phyloP scores from a whole-genome alignment of 2,888 invertebrate species.

The Synergus gifuensis region DNA sequence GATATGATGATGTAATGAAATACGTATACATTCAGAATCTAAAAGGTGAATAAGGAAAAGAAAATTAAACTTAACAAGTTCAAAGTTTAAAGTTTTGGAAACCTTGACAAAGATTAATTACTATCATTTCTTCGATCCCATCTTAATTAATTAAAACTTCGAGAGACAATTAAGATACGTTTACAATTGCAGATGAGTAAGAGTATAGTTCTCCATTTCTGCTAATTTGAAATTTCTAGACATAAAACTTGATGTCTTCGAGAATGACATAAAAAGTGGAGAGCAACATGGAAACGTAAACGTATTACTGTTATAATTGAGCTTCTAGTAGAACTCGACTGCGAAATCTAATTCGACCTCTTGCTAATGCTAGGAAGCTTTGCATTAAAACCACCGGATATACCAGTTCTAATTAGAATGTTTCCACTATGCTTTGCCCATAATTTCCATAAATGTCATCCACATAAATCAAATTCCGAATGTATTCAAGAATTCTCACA shows the following conservation, averaged over 20 bases:
- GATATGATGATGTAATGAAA: too few species aligned
- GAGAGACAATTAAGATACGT: background rate
- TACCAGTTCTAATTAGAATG: background rate
- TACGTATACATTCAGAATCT: background rate
- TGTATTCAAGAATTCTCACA: background rate
- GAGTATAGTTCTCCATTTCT: background rate
- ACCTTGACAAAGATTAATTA: background rate
- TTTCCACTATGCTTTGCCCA: background rate
- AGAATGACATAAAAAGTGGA: background rate
- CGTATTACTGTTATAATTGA: conserved; percentile 52
- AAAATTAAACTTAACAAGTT: background rate
- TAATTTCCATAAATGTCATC: background rate
- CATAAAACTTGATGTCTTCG: background rate
- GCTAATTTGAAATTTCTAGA: background rate
- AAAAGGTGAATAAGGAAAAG: background rate
- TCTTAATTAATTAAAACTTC: background rate
- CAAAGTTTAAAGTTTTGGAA: background rate
- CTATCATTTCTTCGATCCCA: background rate
- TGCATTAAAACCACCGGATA: background rate
- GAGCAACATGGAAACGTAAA: background rate
- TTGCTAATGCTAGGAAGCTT: background rate
- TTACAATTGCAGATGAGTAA: background rate
- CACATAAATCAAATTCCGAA: background rate
- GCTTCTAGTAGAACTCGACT: conserved; percentile 43
- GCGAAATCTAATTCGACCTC: conserved; percentile 56